These are phyloP conservation scores for Tyto alba DNA, from an alignment of 2,113 vertebrate species.

Conservation along the genomic window DNA sequence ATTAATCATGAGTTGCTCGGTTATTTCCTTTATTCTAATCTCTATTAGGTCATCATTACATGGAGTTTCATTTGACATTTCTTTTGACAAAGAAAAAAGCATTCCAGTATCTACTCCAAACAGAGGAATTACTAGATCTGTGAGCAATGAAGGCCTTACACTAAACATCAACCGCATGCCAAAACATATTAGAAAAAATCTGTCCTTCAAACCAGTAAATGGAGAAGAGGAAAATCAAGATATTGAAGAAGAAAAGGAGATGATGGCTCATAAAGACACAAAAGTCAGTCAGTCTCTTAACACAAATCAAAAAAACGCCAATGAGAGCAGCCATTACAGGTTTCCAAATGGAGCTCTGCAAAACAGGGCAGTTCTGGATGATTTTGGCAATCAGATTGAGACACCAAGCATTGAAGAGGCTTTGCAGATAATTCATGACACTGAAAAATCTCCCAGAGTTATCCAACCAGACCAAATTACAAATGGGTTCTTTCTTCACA, in stretches of 20 bases:
- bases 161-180: constrained; percentile 77
- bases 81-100: constrained; percentile 88
- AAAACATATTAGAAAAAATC: constrained; percentile 81
- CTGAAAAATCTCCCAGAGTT: constrained; percentile 75
- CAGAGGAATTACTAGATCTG: constrained; percentile 84
- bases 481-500: constrained; percentile 93
- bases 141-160: constrained; percentile 90
- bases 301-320: constrained; percentile 51
- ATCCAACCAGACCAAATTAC: constrained; percentile 75
- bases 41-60: constrained; percentile 85
- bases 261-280: constrained; percentile 51
- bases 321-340: constrained; percentile 43
- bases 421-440: constrained; percentile 89
- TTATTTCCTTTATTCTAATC: constrained; percentile 23
- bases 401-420: constrained; percentile 91
- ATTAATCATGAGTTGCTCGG: not conserved
- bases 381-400: constrained; percentile 75
- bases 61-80: constrained; percentile 96
- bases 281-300: constrained; percentile 14
- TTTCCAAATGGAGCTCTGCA: constrained; percentile 81
- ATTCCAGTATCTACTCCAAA: constrained; percentile 56
- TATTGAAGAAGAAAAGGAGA: constrained; percentile 84
- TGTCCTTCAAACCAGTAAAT: constrained; percentile 90
- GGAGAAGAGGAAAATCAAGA: constrained; percentile 79
- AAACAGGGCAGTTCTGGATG: constrained; percentile 70